These are phyloP conservation scores for Protobothrops flavoviridis DNA, from an alignment of 2,113 vertebrate genomes.

Conservation along the genomic window DNA sequence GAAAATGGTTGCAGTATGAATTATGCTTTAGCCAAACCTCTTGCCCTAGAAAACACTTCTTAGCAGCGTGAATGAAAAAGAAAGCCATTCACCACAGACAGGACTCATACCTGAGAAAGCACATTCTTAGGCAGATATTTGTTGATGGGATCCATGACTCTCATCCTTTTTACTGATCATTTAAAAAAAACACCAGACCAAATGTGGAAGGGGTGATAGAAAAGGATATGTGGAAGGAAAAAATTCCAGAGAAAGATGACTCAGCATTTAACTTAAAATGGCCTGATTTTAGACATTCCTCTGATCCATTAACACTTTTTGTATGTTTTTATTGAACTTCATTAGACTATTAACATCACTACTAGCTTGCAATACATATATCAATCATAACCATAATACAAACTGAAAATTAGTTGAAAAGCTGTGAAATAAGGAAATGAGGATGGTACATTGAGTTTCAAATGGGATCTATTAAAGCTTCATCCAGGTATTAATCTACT, in stretches of 20 bases:
- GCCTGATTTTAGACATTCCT: background rate
- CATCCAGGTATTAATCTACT: background rate
- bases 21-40: conserved; percentile 43
- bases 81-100: conserved; percentile 53
- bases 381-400: background rate
- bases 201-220: conserved; percentile 9
- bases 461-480: background rate
- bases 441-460: background rate
- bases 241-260: background rate
- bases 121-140: conserved; percentile 61
- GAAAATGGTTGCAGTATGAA: conserved; percentile 12
- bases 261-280: background rate
- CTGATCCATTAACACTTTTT: conserved; percentile 5
- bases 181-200: conserved; percentile 57
- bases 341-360: conserved; percentile 1
- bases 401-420: background rate
- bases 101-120: conserved; percentile 50
- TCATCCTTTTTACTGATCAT: conserved; percentile 65
- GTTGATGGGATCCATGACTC: conserved; percentile 60
- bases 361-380: background rate
- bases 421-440: background rate
- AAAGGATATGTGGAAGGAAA: background rate
- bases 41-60: conserved; percentile 23
- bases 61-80: conserved; percentile 55
- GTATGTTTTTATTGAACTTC: conserved; percentile 6